Evolutionary conservation across 2,113 vertebrate species (phyloP).

Genomic region (Peromyscus polionotus): DNA sequence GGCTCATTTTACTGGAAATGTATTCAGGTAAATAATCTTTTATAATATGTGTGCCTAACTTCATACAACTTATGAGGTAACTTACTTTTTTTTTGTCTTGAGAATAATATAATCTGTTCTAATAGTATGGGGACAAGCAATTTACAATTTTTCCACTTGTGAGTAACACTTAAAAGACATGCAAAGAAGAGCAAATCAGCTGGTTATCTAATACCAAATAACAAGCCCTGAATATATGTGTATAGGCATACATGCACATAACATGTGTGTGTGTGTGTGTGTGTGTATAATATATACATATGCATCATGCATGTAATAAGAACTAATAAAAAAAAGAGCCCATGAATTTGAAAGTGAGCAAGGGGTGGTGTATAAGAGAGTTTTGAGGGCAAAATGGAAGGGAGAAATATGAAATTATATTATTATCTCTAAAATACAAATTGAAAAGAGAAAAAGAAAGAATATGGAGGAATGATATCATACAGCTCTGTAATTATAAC

Average conservation of each 20-base stretch:
- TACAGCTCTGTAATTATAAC: neutral
- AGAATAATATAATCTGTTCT: neutral
- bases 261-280: too few relatives aligned
- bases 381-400: neutral
- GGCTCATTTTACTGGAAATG: neutral
- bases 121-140: neutral
- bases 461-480: neutral
- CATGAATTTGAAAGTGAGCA: neutral
- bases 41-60: constrained; percentile 35
- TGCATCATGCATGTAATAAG: neutral
- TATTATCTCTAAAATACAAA: neutral
- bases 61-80: neutral
- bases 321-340: neutral
- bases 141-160: constrained; percentile 38
- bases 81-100: neutral
- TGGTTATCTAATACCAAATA: neutral
- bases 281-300: neutral
- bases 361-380: accelerated
- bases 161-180: neutral
- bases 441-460: neutral
- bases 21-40: constrained; percentile 31
- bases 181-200: neutral
- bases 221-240: neutral
- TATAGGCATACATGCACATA: neutral
- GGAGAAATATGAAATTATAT: neutral